These are phyloP conservation scores for Amblyornis subalaris DNA, from an alignment of 2,113 vertebrate genomes.

Conservation along the genomic window DNA sequence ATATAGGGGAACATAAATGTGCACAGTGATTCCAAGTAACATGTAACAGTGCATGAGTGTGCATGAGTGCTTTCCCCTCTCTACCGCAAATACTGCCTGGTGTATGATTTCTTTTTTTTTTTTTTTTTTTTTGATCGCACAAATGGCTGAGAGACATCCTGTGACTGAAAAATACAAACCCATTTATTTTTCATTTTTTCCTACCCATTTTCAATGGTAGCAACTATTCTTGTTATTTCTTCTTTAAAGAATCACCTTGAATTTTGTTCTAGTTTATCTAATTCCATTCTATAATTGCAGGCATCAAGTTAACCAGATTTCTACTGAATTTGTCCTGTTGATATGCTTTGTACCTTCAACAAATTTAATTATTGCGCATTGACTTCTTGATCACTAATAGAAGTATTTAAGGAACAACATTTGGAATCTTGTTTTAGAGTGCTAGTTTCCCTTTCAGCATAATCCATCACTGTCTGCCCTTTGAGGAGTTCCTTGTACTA, in stretches of 20 bases:
- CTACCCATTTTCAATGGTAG: neutral
- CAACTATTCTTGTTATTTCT: neutral
- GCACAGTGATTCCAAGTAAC: neutral
- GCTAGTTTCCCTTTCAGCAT: neutral
- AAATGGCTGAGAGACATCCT: neutral
- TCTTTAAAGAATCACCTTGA: neutral
- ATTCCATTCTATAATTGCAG: neutral
- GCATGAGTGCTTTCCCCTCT: neutral
- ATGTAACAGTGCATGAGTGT: neutral
- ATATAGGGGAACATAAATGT: neutral
- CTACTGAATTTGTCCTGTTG: neutral
- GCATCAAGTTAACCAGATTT: neutral
- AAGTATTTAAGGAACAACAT: neutral
- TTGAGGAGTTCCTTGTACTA: neutral
- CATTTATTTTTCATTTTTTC: neutral
- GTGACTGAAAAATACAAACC: neutral
- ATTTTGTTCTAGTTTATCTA: neutral
- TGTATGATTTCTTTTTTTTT: neutral
- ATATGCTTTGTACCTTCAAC: neutral
- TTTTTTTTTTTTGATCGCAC: neutral
- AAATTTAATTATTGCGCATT: neutral
- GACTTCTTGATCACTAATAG: neutral
- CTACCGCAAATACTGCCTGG: neutral
- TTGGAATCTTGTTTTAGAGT: neutral
- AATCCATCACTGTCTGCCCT: neutral